phyloP scores from a whole-genome alignment of 2,797 vertebrate genomes.

The Catostomus latipinnis region DNA sequence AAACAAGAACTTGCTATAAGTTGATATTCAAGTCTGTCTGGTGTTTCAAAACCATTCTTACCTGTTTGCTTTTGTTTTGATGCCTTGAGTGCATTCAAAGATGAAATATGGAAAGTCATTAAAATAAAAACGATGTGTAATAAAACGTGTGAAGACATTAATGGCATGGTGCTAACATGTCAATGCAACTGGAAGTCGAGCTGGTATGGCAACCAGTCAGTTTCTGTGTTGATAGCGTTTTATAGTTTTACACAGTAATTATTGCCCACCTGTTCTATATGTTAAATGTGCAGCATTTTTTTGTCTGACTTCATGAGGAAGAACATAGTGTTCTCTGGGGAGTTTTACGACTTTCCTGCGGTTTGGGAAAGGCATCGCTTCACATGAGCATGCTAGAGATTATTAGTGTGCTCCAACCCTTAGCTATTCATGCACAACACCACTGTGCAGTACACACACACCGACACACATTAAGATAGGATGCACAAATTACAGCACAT shows the following conservation, averaged over 20 bases:
- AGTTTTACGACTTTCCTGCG: conserved; percentile 67
- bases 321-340: conserved; percentile 67
- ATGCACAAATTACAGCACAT: conserved; percentile 32
- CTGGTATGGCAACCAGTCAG: neutral
- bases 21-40: neutral
- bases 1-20: neutral
- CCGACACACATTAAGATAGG: neutral
- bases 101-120: conserved; percentile 43
- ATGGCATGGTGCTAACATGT: conserved; percentile 31
- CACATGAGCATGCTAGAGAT: conserved; percentile 65
- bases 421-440: conserved; percentile 35
- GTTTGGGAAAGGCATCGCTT: conserved; percentile 69
- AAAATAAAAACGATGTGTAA: conserved; percentile 40
- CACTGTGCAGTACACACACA: neutral
- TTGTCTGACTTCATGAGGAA: conserved; percentile 37
- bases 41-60: no score
- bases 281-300: conserved; percentile 26
- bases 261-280: conserved; percentile 60
- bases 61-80: neutral
- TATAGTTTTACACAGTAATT: conserved; percentile 46
- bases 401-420: conserved; percentile 62
- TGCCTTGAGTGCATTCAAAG: neutral
- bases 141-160: conserved; percentile 28
- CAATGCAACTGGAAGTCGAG: conserved; percentile 12
- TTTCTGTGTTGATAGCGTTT: conserved; percentile 33